Evolutionary conservation across 2,888 invertebrate genomes (phyloP).

Genomic region (Molanna angustata): DNA sequence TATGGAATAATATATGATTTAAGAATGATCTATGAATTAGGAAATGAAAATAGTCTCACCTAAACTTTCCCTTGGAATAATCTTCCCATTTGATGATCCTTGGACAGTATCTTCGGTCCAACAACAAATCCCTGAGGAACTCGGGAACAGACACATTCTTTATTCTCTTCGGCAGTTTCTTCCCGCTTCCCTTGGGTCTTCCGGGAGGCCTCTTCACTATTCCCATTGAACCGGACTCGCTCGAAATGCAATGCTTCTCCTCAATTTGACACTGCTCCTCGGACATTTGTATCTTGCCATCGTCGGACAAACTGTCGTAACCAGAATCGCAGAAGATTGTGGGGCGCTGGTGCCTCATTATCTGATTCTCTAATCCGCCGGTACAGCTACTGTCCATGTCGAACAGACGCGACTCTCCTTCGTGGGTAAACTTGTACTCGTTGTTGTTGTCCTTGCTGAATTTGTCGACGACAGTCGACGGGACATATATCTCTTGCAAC

Average conservation of each 20-base stretch:
- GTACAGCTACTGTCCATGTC: slow-evolving; percentile 21
- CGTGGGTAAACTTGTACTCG: background rate
- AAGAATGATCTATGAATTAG: too few relatives aligned
- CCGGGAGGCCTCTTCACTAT: slow-evolving; percentile 56
- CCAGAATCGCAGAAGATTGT: slow-evolving; percentile 45
- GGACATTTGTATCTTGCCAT: slow-evolving; percentile 28
- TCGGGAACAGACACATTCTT: slow-evolving; percentile 69
- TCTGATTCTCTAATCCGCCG: background rate
- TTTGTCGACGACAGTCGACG: slow-evolving; percentile 18
- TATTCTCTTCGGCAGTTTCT: slow-evolving; percentile 47
- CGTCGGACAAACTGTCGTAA: slow-evolving; percentile 39
- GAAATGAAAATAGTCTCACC: slow-evolving; percentile 40
- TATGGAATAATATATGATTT: too few relatives aligned
- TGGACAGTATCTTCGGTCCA: slow-evolving; percentile 73
- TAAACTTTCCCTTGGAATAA: slow-evolving; percentile 77
- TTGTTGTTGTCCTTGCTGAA: slow-evolving; percentile 13
- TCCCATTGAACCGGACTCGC: slow-evolving; percentile 48
- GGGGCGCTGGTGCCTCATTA: slow-evolving; percentile 24
- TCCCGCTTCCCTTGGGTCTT: slow-evolving; percentile 53
- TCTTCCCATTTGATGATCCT: slow-evolving; percentile 87
- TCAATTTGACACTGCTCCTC: slow-evolving; percentile 39
- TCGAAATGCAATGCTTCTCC: background rate
- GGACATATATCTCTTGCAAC: slow-evolving; percentile 19
- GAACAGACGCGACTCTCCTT: slow-evolving; percentile 6
- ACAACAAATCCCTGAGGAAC: slow-evolving; percentile 78